Conservation (phyloP, 2,888 invertebrate species). For the Atethmia centrago region DNA sequence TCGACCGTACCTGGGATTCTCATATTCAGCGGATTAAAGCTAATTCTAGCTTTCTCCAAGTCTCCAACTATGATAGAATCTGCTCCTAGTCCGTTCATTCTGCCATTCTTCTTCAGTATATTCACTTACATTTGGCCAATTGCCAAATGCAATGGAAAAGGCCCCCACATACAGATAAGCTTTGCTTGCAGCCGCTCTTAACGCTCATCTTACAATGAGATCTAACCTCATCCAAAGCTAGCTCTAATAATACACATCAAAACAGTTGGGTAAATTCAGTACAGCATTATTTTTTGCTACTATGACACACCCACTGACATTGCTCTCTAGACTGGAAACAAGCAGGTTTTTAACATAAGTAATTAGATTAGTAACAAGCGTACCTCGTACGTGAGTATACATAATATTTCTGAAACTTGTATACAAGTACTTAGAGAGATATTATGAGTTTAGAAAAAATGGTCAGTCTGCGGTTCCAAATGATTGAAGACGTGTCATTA, state of each 20-base stretch:
- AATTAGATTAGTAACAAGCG: not conserved
- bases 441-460: constrained; percentile 12
- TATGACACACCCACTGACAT: not conserved
- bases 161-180: not conserved
- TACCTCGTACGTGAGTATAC: not conserved
- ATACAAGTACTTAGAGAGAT: not conserved
- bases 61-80: too few species aligned
- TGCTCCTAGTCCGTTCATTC: too few species aligned
- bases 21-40: too few species aligned
- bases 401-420: constrained; percentile 26
- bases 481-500: constrained; percentile 1
- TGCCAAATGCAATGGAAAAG: not conserved
- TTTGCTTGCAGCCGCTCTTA: not conserved
- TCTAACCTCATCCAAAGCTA: constrained; percentile 17
- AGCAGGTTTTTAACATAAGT: constrained; percentile 1
- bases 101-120: too few species aligned
- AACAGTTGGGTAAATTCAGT: not conserved
- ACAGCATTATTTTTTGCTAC: constrained; percentile 5
- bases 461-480: not conserved
- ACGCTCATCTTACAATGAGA: constrained; percentile 14
- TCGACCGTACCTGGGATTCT: too few species aligned
- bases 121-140: not conserved
- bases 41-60: too few species aligned
- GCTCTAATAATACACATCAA: constrained; percentile 1
- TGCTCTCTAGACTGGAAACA: not conserved